Evolutionary conservation across 1,140 invertebrate species (phyloP).

Genomic region (Drosophila fuyamai): DNA sequence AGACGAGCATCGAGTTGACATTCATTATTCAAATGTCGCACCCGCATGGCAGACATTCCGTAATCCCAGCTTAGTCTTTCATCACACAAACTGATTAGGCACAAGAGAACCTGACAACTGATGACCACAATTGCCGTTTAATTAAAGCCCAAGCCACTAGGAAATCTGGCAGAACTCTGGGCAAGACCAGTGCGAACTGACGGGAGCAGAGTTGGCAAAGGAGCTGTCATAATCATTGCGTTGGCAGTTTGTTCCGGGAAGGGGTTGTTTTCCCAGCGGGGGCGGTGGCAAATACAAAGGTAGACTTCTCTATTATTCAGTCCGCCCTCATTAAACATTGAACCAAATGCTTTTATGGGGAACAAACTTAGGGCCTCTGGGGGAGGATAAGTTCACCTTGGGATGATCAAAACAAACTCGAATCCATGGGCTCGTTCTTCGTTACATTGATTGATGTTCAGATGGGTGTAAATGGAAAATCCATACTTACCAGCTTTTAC

Average conservation of each 20-base stretch:
- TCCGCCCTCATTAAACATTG: slow-evolving; percentile 58
- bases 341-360: slow-evolving; percentile 45
- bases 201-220: slow-evolving; percentile 25
- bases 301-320: slow-evolving; percentile 41
- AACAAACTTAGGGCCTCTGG: not conserved
- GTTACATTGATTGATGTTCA: slow-evolving; percentile 39
- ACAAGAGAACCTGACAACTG: slow-evolving; percentile 38
- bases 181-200: slow-evolving; percentile 23
- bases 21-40: slow-evolving; percentile 71
- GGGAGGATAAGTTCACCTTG: slow-evolving; percentile 5
- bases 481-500: no score
- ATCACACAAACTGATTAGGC: slow-evolving; percentile 65
- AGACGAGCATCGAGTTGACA: slow-evolving; percentile 53
- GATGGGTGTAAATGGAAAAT: not conserved
- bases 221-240: slow-evolving; percentile 58
- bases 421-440: not conserved
- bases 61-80: slow-evolving; percentile 68
- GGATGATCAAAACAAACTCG: slow-evolving; percentile 26
- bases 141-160: slow-evolving; percentile 50
- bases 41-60: slow-evolving; percentile 43
- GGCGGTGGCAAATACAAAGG: slow-evolving; percentile 4
- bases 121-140: slow-evolving; percentile 65
- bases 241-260: slow-evolving; percentile 2
- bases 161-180: slow-evolving; percentile 16
- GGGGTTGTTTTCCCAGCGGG: slow-evolving; percentile 19